Base-by-base conservation (phyloP, 2,113 vertebrate species). In the Oncorhynchus nerka region DNA sequence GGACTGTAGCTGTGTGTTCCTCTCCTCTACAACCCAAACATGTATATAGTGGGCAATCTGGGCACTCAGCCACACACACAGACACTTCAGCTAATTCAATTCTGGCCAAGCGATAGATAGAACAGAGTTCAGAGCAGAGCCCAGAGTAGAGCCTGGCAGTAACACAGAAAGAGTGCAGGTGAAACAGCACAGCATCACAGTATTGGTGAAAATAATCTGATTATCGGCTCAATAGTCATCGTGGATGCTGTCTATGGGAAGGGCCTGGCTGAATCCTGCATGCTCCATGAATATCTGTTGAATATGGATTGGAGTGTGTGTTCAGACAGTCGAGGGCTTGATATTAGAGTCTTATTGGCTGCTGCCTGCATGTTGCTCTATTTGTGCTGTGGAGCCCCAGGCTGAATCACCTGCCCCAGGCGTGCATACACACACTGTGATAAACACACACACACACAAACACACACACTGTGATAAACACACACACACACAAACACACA, bases 191-290 rank as follows among this genome's bases (percentile, higher is more conserved):
- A 83, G 77, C 82, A 70, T 87, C 81, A 76, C 75, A 55, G 76
- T 79, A 88, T 88, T 80, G 75, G 79, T 34, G 77, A 90, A 86
- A 88, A 89, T 90, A 81, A 90, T 85, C 85, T 83, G 88, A 89
- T 81, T 87, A 84, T 55, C 39, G 85, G 81, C 91, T 93, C 90
- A 89, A 91, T 90, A 90, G 81, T 90, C 90, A 89, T 92, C 86
- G 87, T 89, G 90, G 81, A 87, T 86, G 82, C 83, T 82, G 85
- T 90, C 90, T 72, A 91, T 90, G 88, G 79, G 74, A 75, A 49
- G 77, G 39, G 77, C 80, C 79, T 85, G 85, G 78, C 86, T 86
- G 89, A 88, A 88, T 90, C 87, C 88, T 88, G 90, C 85, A 87
- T 86, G 88, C 83, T 89, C 85, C 87, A 83, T 89, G 89, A 92